phyloP scores from a whole-genome alignment of 2,797 vertebrate species.

The Sarcophilus harrisii region DNA sequence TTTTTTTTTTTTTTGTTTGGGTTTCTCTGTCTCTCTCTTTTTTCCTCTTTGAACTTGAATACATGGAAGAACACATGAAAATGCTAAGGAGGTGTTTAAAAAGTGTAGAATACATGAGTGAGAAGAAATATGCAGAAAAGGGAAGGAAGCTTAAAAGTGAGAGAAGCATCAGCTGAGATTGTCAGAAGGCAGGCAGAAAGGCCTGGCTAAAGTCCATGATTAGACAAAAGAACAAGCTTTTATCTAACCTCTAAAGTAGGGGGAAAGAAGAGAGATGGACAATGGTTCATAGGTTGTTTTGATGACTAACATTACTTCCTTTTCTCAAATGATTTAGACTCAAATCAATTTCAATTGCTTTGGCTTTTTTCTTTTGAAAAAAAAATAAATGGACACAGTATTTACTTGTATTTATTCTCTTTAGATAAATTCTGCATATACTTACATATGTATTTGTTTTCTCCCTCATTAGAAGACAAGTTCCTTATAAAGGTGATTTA shows the following conservation, averaged over 20 bases:
- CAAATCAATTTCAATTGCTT: neutral
- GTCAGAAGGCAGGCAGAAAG: neutral
- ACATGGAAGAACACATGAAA: neutral
- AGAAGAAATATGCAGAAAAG: neutral
- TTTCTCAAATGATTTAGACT: neutral
- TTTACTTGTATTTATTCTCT: neutral
- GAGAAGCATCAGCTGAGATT: neutral
- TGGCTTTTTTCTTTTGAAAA: neutral
- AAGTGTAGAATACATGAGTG: neutral
- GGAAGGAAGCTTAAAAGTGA: neutral
- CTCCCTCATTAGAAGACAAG: neutral
- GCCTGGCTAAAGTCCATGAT: neutral
- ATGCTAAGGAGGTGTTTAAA: neutral
- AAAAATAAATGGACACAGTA: neutral
- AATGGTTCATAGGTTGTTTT: neutral
- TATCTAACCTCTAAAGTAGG: neutral
- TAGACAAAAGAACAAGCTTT: neutral
- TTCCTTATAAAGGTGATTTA: neutral
- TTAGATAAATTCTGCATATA: neutral
- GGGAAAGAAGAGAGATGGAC: neutral
- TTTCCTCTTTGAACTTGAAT: neutral
- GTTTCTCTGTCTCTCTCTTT: neutral
- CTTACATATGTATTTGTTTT: neutral
- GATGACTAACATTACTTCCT: neutral
- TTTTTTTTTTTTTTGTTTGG: no score